Percentiles rank a stretch among this genome's conserved stretches.
Evolutionary conservation across 2,888 invertebrate genomes (phyloP).

Genomic region (Branchinecta sandiegonensis): DNA sequence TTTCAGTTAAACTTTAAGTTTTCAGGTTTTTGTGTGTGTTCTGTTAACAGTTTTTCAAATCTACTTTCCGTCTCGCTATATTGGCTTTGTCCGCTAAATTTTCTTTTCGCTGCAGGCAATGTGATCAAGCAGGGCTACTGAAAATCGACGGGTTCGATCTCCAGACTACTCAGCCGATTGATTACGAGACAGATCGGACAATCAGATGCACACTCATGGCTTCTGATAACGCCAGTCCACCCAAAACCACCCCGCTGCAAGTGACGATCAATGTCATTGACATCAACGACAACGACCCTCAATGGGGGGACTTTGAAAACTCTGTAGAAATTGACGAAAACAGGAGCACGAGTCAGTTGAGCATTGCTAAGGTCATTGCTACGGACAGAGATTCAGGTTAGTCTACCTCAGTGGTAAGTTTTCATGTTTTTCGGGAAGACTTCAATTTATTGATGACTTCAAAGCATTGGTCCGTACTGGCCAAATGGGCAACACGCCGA

Average conservation of each 20-base stretch:
- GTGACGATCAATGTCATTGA: background rate
- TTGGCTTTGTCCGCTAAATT: too few relatives aligned
- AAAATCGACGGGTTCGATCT: background rate
- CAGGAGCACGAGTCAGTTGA: background rate
- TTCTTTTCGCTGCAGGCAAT: background rate
- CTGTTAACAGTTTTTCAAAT: too few relatives aligned
- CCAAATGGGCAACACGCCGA: too few relatives aligned
- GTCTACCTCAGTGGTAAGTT: background rate
- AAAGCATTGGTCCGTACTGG: too few relatives aligned
- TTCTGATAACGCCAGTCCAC: background rate
- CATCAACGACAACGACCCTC: conserved; percentile 8
- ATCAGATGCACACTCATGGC: background rate
- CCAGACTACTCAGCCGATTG: background rate
- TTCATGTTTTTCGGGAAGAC: too few relatives aligned
- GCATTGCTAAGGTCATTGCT: background rate
- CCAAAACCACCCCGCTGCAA: background rate
- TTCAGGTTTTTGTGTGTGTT: too few relatives aligned
- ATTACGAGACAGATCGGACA: background rate
- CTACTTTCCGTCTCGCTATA: too few relatives aligned
- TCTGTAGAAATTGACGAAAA: background rate
- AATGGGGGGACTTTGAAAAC: background rate
- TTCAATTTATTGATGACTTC: too few relatives aligned
- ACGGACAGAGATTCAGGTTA: conserved; percentile 5
- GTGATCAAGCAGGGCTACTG: background rate
- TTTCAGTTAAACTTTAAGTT: too few relatives aligned